A percentile compares a stretch with the other conserved stretches of the same genome.
phyloP scores from a whole-genome alignment of 2,888 invertebrate genomes.

The Napeogenes inachia region DNA sequence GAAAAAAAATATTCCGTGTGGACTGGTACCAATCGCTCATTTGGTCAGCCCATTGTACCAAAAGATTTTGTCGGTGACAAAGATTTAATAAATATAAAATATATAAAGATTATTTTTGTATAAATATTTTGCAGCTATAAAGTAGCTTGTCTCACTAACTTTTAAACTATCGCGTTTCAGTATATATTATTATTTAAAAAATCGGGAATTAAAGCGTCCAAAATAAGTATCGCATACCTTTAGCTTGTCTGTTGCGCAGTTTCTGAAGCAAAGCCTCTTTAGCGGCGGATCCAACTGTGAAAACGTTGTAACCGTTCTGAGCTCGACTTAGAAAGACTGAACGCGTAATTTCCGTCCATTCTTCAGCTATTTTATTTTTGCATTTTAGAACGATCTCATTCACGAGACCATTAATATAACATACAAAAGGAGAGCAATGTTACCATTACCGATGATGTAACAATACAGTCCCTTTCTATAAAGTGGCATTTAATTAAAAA shows the following conservation, averaged over 20 bases:
- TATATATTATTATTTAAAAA: no score
- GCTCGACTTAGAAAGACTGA: slow-evolving; percentile 17
- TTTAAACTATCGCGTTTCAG: no score
- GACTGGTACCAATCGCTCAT: no score
- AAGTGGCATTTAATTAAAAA: slow-evolving; percentile 13
- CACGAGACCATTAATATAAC: slow-evolving; percentile 7
- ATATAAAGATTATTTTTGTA: no score
- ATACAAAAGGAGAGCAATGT: slow-evolving; percentile 1
- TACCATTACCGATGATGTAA: neutral
- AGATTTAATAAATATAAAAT: no score
- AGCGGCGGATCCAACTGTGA: slow-evolving; percentile 21
- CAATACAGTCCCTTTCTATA: neutral
- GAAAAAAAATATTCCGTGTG: no score
- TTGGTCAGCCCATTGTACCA: no score
- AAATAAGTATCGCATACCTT: no score
- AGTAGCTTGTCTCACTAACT: neutral
- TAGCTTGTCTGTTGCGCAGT: neutral
- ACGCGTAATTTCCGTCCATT: slow-evolving; percentile 24
- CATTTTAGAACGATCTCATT: slow-evolving; percentile 22
- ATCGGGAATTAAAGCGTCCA: no score
- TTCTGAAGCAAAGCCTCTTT: slow-evolving; percentile 12
- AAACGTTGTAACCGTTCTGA: slow-evolving; percentile 17
- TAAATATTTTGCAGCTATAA: neutral
- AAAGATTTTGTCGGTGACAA: no score
- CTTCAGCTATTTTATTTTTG: slow-evolving; percentile 18